phyloP scores from a whole-genome alignment of 1,140 invertebrate genomes.

The Papilio xuthus region DNA sequence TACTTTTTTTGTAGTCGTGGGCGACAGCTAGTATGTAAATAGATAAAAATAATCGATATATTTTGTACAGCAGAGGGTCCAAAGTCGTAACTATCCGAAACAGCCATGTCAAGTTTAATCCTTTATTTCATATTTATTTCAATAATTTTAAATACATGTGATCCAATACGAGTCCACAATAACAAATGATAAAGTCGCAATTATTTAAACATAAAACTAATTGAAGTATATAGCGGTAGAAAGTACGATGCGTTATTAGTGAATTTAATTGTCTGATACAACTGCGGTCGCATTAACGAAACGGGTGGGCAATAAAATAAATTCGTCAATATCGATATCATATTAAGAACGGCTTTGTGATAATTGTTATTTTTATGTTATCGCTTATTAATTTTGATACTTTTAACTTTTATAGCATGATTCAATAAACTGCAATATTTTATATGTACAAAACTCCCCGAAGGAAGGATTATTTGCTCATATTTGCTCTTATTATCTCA shows the following conservation, averaged over 20 bases:
- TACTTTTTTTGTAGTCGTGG: too few species aligned
- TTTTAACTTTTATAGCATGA: conserved; percentile 24
- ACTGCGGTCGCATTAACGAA: conserved; percentile 27
- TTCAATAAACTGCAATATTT: background rate
- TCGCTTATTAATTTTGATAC: conserved; percentile 25
- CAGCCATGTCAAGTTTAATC: background rate
- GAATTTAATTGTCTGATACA: conserved; percentile 32
- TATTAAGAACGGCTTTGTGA: conserved; percentile 27
- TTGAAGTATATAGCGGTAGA: conserved; percentile 35
- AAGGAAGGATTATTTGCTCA: background rate
- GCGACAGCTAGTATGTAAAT: too few species aligned
- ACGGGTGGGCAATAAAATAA: conserved; percentile 34
- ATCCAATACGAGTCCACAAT: background rate
- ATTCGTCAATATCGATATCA: conserved; percentile 36
- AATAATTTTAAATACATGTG: conserved; percentile 11
- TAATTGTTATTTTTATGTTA: conserved; percentile 29
- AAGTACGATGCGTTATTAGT: conserved; percentile 26
- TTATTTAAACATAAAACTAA: conserved; percentile 32
- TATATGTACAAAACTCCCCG: background rate
- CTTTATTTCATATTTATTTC: background rate
- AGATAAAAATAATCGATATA: too few species aligned
- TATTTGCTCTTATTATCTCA: too few species aligned
- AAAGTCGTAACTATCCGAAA: background rate
- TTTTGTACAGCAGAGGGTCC: too few species aligned
- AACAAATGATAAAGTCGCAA: conserved; percentile 22